These are phyloP conservation scores for Chymomyza costata DNA, from an alignment of 1,140 invertebrate genomes.

Conservation along the genomic window DNA sequence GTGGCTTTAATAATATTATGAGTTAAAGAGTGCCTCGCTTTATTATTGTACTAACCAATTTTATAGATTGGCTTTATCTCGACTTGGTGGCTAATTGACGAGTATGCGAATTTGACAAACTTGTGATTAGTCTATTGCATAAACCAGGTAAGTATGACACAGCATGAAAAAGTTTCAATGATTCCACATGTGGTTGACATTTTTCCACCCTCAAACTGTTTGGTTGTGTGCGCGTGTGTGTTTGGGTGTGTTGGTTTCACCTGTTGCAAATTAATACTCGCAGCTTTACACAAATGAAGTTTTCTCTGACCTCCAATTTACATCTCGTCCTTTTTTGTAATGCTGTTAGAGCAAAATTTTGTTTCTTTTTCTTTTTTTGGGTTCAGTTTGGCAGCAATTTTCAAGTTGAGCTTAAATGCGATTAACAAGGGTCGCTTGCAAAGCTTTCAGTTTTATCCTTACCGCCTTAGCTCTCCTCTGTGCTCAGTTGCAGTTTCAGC, in stretches of 20 bases:
- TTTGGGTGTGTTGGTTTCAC: background rate
- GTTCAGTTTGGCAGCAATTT: constrained; percentile 13
- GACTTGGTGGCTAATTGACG: too few species aligned
- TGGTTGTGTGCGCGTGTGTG: background rate
- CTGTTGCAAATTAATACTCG: constrained; percentile 47
- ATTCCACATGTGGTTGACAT: constrained; percentile 35
- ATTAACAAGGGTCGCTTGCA: constrained; percentile 21
- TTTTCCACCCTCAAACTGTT: constrained; percentile 22
- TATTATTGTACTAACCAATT: too few species aligned
- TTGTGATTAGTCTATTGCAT: too few species aligned
- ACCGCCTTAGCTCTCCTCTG: too few species aligned
- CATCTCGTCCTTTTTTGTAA: background rate
- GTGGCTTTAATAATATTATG: too few species aligned
- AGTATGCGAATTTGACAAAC: too few species aligned
- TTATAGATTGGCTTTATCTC: too few species aligned
- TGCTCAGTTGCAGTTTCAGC: background rate
- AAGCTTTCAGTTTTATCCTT: background rate
- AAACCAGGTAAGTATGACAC: too few species aligned
- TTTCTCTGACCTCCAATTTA: constrained; percentile 8
- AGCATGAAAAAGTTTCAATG: too few species aligned
- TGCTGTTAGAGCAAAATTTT: constrained; percentile 7
- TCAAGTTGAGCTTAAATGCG: constrained; percentile 23
- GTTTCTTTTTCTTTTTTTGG: background rate
- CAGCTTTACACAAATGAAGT: constrained; percentile 48
- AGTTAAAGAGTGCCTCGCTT: too few species aligned